Evolutionary conservation across 2,888 invertebrate species (phyloP), one percentile per base, ranked within the genome.

Genomic region (Drosophila imparisetae): DNA sequence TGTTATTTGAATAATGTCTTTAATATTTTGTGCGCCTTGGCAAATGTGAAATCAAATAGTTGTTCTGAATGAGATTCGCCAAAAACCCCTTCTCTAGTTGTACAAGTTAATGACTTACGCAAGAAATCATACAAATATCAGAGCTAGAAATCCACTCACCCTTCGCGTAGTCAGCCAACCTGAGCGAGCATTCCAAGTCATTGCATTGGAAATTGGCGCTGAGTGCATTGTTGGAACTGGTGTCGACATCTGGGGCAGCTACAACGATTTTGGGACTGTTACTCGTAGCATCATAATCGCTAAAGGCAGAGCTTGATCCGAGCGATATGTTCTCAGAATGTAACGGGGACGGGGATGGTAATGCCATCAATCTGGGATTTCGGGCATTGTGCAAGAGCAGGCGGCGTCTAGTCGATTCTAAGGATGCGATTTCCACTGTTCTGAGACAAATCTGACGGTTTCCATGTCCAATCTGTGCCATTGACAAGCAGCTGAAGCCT

Each of bases 121-220:
- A 45, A 49, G 27, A 27, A 49, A 18, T 18, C 2, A 13, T 7
- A 29, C 1, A 3, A 50, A n/a, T n/a, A 5, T 0, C 18, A 11
- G 18, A 13, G 6, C 18, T 11, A 18, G 18, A 29, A 11, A 4
- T 50, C 27, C n/a, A 40, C 57, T 57, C 8, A 57, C 57, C 57
- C 30, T 57, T 57, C 0, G 57, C 57, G 30, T 57, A 57, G 21
- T 57, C 57, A 18, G 57, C 40, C 40, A 57, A 21, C 1, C 40
- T 10, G 4, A 42, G 30, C 15, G 57, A 57, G 15, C 42, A 57
- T 42, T 57, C 29, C 29, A 57, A 42, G 13, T 42, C 40, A 15
- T 57, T 30, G 40, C 57, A 57, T 18, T 40, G 57, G 15, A 42
- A 57, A 30, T 29, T 40, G 29, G 40, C 10, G 15, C 8, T 40